Base-by-base conservation (phyloP, 2,888 invertebrate species). In the Eubasilissa splendida region DNA sequence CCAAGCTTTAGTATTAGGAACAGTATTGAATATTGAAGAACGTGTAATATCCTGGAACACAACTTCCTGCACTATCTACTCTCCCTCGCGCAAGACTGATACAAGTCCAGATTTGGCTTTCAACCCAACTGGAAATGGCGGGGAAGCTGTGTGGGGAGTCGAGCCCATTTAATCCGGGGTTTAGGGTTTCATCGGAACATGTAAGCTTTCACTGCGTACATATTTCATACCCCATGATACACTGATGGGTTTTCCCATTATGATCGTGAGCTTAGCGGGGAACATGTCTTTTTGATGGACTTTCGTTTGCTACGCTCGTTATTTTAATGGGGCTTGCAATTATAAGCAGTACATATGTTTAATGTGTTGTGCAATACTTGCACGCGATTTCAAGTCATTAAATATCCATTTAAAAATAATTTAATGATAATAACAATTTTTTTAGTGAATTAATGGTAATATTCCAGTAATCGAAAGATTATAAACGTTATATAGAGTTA, bases 141-240 rank as follows among this genome's bases (percentile, higher is more conserved):
- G 68, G 54, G 66, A 77, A 63, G 31, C 31, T 8, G 79, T 31
- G 50, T 70, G 50, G 76, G 65, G 60, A 80, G 22, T 63, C 54
- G 10, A 63, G 76, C 60, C 56, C 14, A 9, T 81, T 79, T 79
- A 79, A 79, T 79, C 56, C 7, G 8, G 74, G 76, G 60, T 79
- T 81, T 75, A 56, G 77, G 70, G 74, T 54, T 68, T 78, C 76
- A 66, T 74, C 74, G 65, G 63, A 58, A 65, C 74, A 54, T 68
- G 75, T 71, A 74, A 68, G 79, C 79, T 79, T 74, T 79, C 79
- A 65, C 58, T 58, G 75, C 42, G 50, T 74, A 58, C 58, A 66
- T 74, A 66, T 79, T 79, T 79, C 79, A 75, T 74, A 54, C 60
- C 56, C 74, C 74, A 31, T 54, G 58, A 73, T 73, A 73, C 68